Conservation (phyloP, 2,797 vertebrate genomes). For the Sebastes trivittatus region DNA sequence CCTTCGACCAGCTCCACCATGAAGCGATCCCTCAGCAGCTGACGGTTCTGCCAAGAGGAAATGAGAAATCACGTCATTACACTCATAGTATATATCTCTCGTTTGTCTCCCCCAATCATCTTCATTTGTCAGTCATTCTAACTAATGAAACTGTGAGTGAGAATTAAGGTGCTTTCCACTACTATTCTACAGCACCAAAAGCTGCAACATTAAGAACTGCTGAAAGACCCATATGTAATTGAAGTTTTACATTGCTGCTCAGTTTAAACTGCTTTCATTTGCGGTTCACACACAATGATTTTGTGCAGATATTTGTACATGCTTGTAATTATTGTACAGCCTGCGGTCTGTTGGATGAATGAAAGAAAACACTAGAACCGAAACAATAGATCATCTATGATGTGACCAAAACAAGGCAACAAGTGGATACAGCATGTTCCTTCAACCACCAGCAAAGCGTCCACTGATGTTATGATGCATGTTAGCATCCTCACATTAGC, state of each 20-base stretch:
- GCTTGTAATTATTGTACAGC: neutral
- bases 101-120: neutral
- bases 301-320: neutral
- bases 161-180: neutral
- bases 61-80: neutral
- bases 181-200: neutral
- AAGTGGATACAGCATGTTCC: neutral
- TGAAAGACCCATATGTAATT: neutral
- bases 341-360: neutral
- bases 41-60: slow-evolving; percentile 84
- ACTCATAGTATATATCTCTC: neutral
- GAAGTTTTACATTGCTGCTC: neutral
- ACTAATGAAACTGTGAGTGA: neutral
- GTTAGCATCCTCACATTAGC: neutral
- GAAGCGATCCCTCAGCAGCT: slow-evolving; percentile 94
- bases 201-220: neutral
- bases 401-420: neutral
- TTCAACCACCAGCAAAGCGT: neutral
- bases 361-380: neutral
- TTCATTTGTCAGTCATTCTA: neutral
- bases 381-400: slow-evolving; percentile 4
- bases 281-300: neutral
- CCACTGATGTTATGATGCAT: neutral
- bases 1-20: slow-evolving; percentile 97
- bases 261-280: neutral